A percentile compares a stretch with the other conserved stretches of the same genome.
Conservation (phyloP, 1,140 invertebrate genomes). For the Dendrolimus punctatus region DNA sequence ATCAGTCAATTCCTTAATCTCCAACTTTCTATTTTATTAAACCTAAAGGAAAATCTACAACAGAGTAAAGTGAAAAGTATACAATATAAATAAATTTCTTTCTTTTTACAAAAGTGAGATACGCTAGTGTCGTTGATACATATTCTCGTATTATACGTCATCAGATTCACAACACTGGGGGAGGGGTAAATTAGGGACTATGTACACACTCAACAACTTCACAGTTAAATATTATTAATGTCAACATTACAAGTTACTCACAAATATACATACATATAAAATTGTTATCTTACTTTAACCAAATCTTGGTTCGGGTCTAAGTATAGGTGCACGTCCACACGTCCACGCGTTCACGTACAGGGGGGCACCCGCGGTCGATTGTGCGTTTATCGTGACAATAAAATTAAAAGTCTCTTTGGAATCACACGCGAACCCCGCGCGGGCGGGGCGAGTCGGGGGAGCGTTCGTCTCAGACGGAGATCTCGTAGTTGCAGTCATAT, state of each 20-base stretch:
- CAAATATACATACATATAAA: conserved; percentile 65
- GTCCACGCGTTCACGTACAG: neutral
- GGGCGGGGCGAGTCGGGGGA: conserved; percentile 10
- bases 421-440: conserved; percentile 9
- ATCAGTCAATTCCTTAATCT: conserved; percentile 40
- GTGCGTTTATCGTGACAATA: neutral
- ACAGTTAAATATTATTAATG: conserved; percentile 25
- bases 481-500: conserved; percentile 97
- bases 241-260: conserved; percentile 35
- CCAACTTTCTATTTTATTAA: conserved; percentile 11
- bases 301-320: neutral
- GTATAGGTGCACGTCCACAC: neutral
- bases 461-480: conserved; percentile 80
- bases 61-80: conserved; percentile 18
- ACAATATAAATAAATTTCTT: conserved; percentile 25
- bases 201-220: conserved; percentile 41
- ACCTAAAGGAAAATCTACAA: conserved; percentile 29
- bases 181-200: conserved; percentile 21
- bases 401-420: conserved; percentile 13
- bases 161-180: conserved; percentile 56
- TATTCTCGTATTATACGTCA: conserved; percentile 27
- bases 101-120: conserved; percentile 25
- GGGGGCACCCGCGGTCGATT: neutral
- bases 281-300: conserved; percentile 11
- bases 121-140: conserved; percentile 19